Evolutionary conservation across 2,888 invertebrate species (phyloP).

Genomic region (Chromoteleia sp.): DNA sequence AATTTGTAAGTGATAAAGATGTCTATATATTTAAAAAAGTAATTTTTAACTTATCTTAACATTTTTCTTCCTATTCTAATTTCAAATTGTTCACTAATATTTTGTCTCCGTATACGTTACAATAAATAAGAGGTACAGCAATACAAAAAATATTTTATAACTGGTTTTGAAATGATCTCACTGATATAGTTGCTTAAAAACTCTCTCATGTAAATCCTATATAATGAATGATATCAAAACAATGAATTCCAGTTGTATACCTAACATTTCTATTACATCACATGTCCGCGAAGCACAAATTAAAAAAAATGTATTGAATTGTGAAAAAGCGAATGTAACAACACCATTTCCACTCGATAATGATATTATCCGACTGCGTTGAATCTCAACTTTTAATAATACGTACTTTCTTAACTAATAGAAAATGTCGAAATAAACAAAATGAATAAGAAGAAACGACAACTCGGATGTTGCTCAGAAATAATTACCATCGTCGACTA

Average conservation of each 20-base stretch:
- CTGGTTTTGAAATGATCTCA: no score
- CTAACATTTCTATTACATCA: not conserved
- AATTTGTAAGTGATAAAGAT: no score
- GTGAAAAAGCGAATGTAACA: constrained; percentile 13
- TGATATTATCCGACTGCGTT: constrained; percentile 25
- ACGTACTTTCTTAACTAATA: constrained; percentile 39
- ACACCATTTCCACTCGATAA: not conserved
- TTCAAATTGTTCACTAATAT: no score
- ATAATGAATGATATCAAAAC: not conserved
- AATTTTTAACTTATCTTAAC: no score
- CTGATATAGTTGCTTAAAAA: no score
- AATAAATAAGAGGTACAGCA: no score
- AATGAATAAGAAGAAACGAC: constrained; percentile 13
- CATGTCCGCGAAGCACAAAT: not conserved
- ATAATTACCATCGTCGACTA: constrained; percentile 32
- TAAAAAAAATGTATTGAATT: not conserved
- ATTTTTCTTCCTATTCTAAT: no score
- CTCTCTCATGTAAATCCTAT: no score
- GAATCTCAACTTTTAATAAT: constrained; percentile 38
- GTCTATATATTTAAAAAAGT: no score
- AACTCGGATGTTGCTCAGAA: constrained; percentile 40
- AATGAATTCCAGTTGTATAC: not conserved
- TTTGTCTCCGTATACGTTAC: no score
- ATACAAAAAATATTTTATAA: no score
- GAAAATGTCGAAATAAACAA: constrained; percentile 3